Evolutionary conservation across 2,113 vertebrate genomes (phyloP).

Genomic region (Catagonus wagneri): DNA sequence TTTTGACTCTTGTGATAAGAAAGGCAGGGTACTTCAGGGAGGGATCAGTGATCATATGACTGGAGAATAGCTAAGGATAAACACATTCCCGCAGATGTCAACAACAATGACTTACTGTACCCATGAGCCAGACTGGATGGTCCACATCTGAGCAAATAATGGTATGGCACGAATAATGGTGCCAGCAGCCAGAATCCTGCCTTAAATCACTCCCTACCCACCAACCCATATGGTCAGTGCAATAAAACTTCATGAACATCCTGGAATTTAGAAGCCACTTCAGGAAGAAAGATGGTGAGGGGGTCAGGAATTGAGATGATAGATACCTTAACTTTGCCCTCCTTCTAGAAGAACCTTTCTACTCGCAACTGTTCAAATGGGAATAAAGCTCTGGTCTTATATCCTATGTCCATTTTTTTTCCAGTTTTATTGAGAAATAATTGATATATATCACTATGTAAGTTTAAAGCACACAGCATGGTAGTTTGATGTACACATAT

Average conservation of each 20-base stretch:
- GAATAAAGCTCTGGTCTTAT: not conserved
- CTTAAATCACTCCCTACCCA: not conserved
- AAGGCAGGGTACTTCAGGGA: not conserved
- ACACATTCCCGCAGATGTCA: not conserved
- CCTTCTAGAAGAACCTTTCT: not conserved
- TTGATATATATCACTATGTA: not conserved
- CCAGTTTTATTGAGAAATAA: not conserved
- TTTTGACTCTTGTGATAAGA: not conserved
- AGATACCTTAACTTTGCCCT: not conserved
- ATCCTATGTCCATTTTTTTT: not conserved
- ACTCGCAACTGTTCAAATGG: not conserved
- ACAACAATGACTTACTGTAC: not conserved
- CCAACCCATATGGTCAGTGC: not conserved
- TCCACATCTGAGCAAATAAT: not conserved
- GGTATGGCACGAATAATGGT: not conserved
- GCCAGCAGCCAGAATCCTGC: not conserved
- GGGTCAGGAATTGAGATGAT: not conserved
- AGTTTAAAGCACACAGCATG: not conserved
- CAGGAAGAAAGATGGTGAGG: not conserved
- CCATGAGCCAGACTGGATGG: not conserved
- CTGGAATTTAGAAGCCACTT: not conserved
- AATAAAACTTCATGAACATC: not conserved
- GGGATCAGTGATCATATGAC: not conserved
- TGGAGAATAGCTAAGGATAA: not conserved
- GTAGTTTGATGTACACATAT: not conserved